Evolutionary conservation across 2,113 vertebrate species (phyloP).

Genomic region (Cephalophus harveyi): DNA sequence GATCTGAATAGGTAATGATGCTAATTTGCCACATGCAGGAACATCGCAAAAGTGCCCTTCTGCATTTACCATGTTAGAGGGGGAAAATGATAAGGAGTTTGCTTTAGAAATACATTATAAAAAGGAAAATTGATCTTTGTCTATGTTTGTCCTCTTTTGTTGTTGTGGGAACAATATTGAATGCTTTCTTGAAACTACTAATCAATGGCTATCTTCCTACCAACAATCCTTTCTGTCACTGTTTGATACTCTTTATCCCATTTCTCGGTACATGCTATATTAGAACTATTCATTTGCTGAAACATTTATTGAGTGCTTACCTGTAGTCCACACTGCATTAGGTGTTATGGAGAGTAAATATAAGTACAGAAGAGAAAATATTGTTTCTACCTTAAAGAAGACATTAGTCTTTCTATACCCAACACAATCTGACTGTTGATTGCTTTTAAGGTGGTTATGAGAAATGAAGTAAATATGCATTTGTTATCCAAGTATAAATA

Average conservation of each 20-base stretch:
- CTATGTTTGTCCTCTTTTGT: constrained; percentile 62
- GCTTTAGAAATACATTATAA: constrained; percentile 36
- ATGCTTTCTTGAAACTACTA: constrained; percentile 49
- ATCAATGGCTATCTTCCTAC: constrained; percentile 65
- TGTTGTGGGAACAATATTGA: constrained; percentile 49
- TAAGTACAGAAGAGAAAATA: background rate
- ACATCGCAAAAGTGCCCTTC: background rate
- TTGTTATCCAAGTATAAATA: background rate
- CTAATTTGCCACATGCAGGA: constrained; percentile 20
- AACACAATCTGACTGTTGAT: background rate
- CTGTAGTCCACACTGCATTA: background rate
- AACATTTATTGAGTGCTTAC: constrained; percentile 59
- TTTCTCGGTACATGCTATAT: constrained; percentile 27
- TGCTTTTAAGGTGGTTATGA: background rate
- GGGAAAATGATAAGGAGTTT: constrained; percentile 18
- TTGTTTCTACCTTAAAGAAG: background rate
- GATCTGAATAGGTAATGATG: constrained; percentile 40
- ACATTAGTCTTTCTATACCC: background rate
- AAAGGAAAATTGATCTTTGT: constrained; percentile 68
- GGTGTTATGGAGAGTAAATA: background rate
- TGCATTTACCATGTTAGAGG: background rate
- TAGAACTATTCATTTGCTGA: constrained; percentile 40
- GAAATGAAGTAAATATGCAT: background rate
- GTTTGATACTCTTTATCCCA: constrained; percentile 59
- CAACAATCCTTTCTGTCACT: constrained; percentile 53